These are phyloP conservation scores for Hypotaenidia philippensis DNA, from an alignment of 2,797 vertebrate species.

Conservation along the genomic window DNA sequence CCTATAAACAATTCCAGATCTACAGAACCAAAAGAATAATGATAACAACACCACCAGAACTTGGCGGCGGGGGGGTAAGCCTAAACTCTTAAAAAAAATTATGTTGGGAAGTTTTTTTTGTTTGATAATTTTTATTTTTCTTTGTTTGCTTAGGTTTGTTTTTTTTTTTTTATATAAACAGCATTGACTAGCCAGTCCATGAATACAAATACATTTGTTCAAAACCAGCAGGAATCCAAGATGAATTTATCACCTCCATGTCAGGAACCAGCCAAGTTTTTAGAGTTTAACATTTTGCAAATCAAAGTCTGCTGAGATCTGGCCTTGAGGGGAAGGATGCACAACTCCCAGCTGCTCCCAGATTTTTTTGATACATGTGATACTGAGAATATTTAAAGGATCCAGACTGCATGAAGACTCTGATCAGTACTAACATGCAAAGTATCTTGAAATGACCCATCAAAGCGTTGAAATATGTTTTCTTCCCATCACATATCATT, in stretches of 20 bases:
- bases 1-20: not conserved
- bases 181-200: not conserved
- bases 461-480: not conserved
- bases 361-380: not conserved
- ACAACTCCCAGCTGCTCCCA: rapidly evolving
- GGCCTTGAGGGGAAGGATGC: not conserved
- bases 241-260: not conserved
- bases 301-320: not conserved
- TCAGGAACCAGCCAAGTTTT: not conserved
- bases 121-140: no score
- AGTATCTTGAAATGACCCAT: not conserved
- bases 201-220: not conserved
- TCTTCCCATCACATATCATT: not conserved
- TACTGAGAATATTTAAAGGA: not conserved
- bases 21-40: not conserved
- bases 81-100: not conserved
- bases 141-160: no score
- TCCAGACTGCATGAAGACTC: not conserved
- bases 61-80: no score
- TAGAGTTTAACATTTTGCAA: not conserved
- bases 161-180: not conserved
- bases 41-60: not conserved
- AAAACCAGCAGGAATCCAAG: not conserved
- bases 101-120: no score
- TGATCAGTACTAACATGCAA: not conserved